Evolutionary conservation across 2,797 vertebrate species (phyloP).

Genomic region (Oceanodroma leucorhoa): DNA sequence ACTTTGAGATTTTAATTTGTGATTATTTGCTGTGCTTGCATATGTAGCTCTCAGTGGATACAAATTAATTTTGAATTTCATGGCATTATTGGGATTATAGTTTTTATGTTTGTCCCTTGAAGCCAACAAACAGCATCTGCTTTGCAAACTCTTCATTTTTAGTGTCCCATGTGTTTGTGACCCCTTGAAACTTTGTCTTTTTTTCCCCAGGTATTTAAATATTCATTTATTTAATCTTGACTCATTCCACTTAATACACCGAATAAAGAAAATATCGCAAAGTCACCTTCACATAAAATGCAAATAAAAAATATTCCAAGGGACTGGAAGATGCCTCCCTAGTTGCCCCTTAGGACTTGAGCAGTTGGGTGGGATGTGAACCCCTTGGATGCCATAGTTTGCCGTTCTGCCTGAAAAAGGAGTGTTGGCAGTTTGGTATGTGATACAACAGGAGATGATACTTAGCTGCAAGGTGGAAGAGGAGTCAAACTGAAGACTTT

Average conservation of each 20-base stretch:
- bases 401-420: not conserved
- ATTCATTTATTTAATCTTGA: not conserved
- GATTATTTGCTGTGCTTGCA: not conserved
- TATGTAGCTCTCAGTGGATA: not conserved
- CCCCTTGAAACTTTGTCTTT: not conserved
- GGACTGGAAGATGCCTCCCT: not conserved
- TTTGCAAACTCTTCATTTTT: not conserved
- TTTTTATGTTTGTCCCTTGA: not conserved
- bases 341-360: not conserved
- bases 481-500: not conserved
- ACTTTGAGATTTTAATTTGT: not conserved
- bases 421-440: not conserved
- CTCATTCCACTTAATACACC: not conserved
- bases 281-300: not conserved
- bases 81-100: not conserved
- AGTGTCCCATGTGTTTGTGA: not conserved
- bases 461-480: not conserved
- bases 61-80: not conserved
- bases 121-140: not conserved
- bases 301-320: not conserved
- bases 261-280: not conserved
- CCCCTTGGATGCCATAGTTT: not conserved
- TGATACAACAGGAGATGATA: not conserved
- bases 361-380: not conserved
- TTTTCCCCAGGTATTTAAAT: not conserved